Evolutionary conservation across 2,888 invertebrate species (phyloP).

Genomic region (Arge pagana): DNA sequence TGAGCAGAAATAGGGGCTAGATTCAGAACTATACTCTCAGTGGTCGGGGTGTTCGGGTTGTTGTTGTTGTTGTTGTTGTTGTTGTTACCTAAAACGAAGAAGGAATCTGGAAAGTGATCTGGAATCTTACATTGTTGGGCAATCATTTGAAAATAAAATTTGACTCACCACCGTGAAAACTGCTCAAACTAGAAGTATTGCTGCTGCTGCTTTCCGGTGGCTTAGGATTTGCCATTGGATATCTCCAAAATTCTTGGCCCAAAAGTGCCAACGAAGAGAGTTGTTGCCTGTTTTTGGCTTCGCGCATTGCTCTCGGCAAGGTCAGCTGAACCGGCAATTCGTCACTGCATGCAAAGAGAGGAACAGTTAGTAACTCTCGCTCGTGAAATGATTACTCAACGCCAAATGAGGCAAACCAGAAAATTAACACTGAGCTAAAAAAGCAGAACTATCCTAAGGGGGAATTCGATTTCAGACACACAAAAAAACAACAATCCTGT

Average conservation of each 20-base stretch:
- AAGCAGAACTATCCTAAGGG: too few species aligned
- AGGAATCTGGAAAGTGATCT: too few species aligned
- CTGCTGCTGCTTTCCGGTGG: slow-evolving; percentile 59
- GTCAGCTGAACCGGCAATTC: slow-evolving; percentile 90
- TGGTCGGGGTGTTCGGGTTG: slow-evolving; percentile 46
- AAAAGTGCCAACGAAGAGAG: slow-evolving; percentile 87
- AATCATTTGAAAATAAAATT: neutral
- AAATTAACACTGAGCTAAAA: neutral
- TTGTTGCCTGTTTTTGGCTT: slow-evolving; percentile 88
- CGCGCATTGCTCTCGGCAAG: slow-evolving; percentile 82
- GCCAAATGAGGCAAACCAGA: too few species aligned
- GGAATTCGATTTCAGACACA: too few species aligned
- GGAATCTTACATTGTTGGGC: neutral
- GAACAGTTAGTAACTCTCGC: too few species aligned
- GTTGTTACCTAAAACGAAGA: slow-evolving; percentile 40
- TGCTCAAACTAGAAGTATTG: slow-evolving; percentile 74
- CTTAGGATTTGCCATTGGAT: slow-evolving; percentile 77
- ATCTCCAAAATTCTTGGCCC: slow-evolving; percentile 85
- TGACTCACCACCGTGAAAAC: slow-evolving; percentile 61
- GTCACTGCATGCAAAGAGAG: slow-evolving; percentile 68
- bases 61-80: slow-evolving; percentile 52
- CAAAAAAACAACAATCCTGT: neutral
- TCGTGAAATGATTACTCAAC: too few species aligned
- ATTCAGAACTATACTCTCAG: slow-evolving; percentile 69
- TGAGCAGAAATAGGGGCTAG: slow-evolving; percentile 67